These are phyloP conservation scores for Cecropterus lyciades DNA, from an alignment of 1,140 invertebrate genomes.

Conservation along the genomic window DNA sequence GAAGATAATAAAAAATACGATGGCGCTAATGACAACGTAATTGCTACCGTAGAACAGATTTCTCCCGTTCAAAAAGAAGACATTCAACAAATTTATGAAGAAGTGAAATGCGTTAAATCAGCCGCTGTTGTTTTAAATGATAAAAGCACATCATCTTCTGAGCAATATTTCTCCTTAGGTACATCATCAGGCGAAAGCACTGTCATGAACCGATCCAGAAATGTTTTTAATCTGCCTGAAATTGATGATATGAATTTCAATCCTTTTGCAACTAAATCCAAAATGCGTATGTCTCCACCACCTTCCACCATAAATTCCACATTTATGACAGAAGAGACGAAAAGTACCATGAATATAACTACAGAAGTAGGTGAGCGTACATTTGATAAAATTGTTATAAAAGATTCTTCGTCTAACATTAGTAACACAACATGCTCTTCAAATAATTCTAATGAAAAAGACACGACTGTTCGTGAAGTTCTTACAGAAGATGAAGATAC, in stretches of 20 bases:
- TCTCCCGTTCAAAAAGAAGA: background rate
- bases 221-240: constrained; percentile 66
- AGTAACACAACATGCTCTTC: constrained; percentile 54
- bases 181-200: constrained; percentile 46
- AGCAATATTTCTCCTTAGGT: constrained; percentile 31
- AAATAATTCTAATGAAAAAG: constrained; percentile 52
- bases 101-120: background rate
- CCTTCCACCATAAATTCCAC: constrained; percentile 20
- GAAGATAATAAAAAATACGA: too few relatives aligned
- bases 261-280: constrained; percentile 62
- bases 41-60: too few relatives aligned
- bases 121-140: constrained; percentile 16
- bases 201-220: constrained; percentile 40
- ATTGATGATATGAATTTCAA: constrained; percentile 65
- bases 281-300: constrained; percentile 52
- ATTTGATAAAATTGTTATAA: constrained; percentile 35
- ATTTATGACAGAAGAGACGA: background rate
- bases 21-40: too few relatives aligned
- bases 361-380: background rate
- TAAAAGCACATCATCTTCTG: constrained; percentile 36
- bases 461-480: constrained; percentile 55
- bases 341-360: constrained; percentile 4
- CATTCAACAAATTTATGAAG: background rate
- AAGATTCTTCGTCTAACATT: constrained; percentile 41
- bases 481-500: constrained; percentile 78